Evolutionary conservation across 2,888 invertebrate species (phyloP), one percentile per base, ranked within the genome.

Genomic region (Lacanobia wlatinum): DNA sequence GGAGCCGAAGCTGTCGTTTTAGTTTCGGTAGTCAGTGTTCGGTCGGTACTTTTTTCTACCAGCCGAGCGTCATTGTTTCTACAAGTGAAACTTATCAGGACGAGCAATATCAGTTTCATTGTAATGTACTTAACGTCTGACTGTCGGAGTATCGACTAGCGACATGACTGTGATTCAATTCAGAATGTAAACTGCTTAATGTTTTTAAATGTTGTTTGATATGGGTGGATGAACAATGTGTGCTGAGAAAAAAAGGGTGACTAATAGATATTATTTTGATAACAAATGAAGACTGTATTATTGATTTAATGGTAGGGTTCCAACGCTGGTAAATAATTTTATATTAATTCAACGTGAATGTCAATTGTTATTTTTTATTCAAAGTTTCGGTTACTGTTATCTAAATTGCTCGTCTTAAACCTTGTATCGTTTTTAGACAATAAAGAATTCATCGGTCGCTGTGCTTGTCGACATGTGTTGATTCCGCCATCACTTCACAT

Each of bases 141-240:
- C 75, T 70, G 83, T 74, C 83, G 80, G 68, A 82, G 79, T 60
- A 70, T 66, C 78, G 87, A 94, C 93, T 94, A 92, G 85, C 78
- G 67, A 73, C 80, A 86, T 84, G 82, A 77, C 83, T 84, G 85
- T 91, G 88, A 86, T 86, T 86, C 82, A 87, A 84, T 74, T 85
- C 80, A 85, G 84, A 92, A 94, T 87, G 92, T 92, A 92, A 93
- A 92, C 92, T 90, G 80, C 70, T 46, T 40, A 78, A 86, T 93
- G 93, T 93, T 93, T 89, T 90, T 87, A 90, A 87, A 91, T 90
- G 87, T 87, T 90, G 87, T 89, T n/a, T 84, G 83, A 81, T 71
- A 77, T 80, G 38, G n/a, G 43, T 43, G 86, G 82, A 84, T 83
- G 89, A 88, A 93, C 91, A 93, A 90, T 87, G 86, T 88, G 73